Conservation (phyloP, 2,888 invertebrate species). For the Spialia ferax region DNA sequence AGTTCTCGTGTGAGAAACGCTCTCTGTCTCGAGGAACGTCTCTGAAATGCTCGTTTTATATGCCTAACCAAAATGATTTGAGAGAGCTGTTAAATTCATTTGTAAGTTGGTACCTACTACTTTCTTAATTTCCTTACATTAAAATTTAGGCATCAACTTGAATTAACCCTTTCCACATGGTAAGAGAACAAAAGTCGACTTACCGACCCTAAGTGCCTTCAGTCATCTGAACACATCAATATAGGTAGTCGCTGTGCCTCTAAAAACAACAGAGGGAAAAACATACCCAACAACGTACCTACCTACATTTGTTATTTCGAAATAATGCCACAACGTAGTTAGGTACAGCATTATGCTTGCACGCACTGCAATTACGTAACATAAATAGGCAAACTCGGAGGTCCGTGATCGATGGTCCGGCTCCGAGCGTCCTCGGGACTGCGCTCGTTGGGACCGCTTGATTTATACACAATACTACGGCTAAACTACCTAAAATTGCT, state of each 20-base stretch:
- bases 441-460: conserved; percentile 52
- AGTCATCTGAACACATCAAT: no score
- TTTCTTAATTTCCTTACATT: no score
- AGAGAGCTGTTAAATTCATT: no score
- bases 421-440: not conserved
- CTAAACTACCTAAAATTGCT: conserved; percentile 43
- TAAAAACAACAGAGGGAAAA: not conserved
- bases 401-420: conserved; percentile 76
- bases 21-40: no score
- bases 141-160: no score
- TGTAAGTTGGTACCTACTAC: no score
- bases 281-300: not conserved
- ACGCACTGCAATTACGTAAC: conserved; percentile 79
- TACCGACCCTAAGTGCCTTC: no score
- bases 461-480: conserved; percentile 18
- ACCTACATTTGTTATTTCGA: not conserved
- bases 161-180: no score
- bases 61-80: no score
- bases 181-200: no score
- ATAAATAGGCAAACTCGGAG: conserved; percentile 74
- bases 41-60: no score
- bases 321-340: conserved; percentile 3
- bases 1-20: no score
- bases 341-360: conserved; percentile 48
- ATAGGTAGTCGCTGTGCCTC: not conserved